These are phyloP conservation scores for Microcebus lehilahytsara DNA, from an alignment of 2,113 vertebrate species.

Conservation along the genomic window DNA sequence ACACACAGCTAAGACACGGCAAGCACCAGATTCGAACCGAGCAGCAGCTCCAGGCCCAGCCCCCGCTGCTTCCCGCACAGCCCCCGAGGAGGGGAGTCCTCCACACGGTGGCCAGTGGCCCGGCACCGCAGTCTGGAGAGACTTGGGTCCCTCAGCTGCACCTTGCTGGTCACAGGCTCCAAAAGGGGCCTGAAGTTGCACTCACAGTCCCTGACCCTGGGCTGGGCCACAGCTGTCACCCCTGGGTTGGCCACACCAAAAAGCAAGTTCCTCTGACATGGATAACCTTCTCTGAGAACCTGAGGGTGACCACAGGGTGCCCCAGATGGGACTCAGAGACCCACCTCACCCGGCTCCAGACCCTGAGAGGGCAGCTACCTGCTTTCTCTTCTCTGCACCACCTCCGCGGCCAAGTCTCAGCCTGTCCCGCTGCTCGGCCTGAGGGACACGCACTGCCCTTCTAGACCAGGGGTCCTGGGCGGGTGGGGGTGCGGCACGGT, in stretches of 20 bases:
- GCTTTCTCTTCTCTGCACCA: neutral
- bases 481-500: accelerated
- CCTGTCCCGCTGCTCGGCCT: neutral
- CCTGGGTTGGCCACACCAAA: neutral
- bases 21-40: accelerated
- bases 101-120: no score
- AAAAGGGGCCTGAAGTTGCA: no score
- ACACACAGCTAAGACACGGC: no score
- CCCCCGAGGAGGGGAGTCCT: accelerated
- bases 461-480: neutral
- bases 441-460: accelerated
- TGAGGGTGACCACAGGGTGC: no score
- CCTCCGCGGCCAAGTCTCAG: neutral
- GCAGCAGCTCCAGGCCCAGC: accelerated
- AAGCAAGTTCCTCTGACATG: neutral
- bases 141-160: accelerated
- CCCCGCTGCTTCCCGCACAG: accelerated
- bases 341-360: accelerated
- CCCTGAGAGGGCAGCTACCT: accelerated
- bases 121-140: no score
- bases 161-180: neutral
- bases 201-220: accelerated
- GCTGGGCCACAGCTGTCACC: no score
- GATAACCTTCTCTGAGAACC: neutral
- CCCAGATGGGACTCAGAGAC: neutral